Base-by-base conservation (phyloP, 2,113 vertebrate genomes). In the Benitochromis conjunctus region DNA sequence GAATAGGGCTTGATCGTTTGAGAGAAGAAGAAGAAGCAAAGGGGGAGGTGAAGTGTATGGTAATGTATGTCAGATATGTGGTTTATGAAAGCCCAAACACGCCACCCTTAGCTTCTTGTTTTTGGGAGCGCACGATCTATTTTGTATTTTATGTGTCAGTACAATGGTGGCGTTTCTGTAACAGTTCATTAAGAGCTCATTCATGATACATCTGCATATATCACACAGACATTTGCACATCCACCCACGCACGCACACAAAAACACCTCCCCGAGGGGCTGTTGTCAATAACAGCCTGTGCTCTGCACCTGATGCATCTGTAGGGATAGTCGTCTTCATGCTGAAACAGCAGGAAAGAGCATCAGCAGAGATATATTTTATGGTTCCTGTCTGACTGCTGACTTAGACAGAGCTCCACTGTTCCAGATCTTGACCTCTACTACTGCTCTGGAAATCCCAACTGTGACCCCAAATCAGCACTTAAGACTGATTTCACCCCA, bases 391-490 rank as follows among this genome's bases (percentile, higher is more conserved):
- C 79, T 16, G 53, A 88, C 83, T 87, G 90, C 92, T 92, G 93
- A 92, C 88, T 88, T 43, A 77, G 60, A 82, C 88, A 51, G 62
- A 26, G 86, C 88, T 83, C 77, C 85, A 71, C 60, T 62, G 56
- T 79, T 92, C 85, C 88, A 81, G 21, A 90, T 88, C 79, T 64
- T 92, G 91, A 92, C 86, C 89, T 88, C 58, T 83, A 56, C 57
- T 54, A 62, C 90, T 58, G 71, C 89, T 89, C 53, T 81, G 89
- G 92, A 93, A 86, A 90, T 91, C 88, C 88, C 55, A 83, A 62
- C 74, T 54, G 89, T 92, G 90, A 94, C 92, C 91, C 85, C 77
- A 92, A 82, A 92, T 90, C 92, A 94, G 91, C 83, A 89, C 79
- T 92, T 79, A 58, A 88, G 84, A 88, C 80, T 83, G 88, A 88